A percentile compares a stretch with the other conserved stretches of the same genome.
These are phyloP conservation scores for Brachyrhaphis roseni DNA, from an alignment of 2,797 vertebrate genomes.

Conservation along the genomic window DNA sequence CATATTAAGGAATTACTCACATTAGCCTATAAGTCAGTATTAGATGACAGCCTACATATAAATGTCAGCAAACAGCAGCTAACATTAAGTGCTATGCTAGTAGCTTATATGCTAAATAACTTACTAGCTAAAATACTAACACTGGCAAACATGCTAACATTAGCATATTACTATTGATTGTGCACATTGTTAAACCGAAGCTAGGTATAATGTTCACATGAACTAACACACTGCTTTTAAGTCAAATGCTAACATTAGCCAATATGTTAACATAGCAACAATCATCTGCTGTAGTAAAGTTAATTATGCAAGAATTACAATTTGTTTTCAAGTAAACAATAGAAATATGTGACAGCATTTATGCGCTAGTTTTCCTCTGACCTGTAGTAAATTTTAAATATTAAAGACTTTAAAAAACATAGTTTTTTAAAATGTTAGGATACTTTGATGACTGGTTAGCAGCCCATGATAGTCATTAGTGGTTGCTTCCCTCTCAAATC, in stretches of 20 bases:
- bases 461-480: neutral
- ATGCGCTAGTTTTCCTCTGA: too few relatives aligned
- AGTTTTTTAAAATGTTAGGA: neutral
- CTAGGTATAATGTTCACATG: neutral
- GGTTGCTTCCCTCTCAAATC: constrained; percentile 14
- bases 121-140: neutral
- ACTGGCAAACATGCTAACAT: neutral
- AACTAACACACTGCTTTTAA: neutral
- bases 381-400: neutral
- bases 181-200: neutral
- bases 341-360: neutral
- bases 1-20: neutral
- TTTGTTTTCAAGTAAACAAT: neutral
- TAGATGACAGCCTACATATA: neutral
- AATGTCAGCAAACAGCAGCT: neutral
- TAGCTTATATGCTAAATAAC: neutral
- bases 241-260: neutral
- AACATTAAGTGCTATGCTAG: neutral
- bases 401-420: neutral
- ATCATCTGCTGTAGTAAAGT: neutral
- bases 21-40: neutral
- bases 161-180: neutral
- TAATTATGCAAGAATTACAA: neutral
- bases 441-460: neutral
- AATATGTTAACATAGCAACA: neutral